A percentile compares a stretch with the other conserved stretches of the same genome.
phyloP scores from a whole-genome alignment of 2,797 vertebrate species.

The Lepidocolaptes lacrymiger region DNA sequence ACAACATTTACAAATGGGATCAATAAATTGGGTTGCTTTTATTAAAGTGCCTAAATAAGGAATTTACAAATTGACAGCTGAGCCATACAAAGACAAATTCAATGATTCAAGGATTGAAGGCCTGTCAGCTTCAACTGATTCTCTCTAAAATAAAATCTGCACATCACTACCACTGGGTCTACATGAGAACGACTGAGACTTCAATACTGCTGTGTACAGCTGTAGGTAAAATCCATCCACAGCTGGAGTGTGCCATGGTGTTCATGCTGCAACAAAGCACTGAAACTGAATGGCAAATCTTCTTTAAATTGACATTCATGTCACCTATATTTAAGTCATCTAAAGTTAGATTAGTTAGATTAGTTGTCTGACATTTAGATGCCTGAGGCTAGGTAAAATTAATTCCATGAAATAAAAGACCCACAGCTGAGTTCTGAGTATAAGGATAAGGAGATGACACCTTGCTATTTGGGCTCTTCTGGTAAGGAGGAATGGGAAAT shows the following conservation, averaged over 20 bases:
- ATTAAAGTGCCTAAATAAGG: not conserved
- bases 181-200: not conserved
- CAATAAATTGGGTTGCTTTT: not conserved
- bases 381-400: not conserved
- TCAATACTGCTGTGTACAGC: not conserved
- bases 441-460: not conserved
- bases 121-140: not conserved
- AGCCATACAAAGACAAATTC: not conserved
- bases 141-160: constrained; percentile 1
- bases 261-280: not conserved
- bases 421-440: not conserved
- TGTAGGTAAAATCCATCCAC: not conserved
- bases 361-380: not conserved
- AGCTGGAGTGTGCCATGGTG: not conserved
- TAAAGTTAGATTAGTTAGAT: not conserved
- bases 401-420: not conserved
- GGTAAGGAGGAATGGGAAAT: not conserved
- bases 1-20: not conserved
- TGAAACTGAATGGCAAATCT: not conserved
- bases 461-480: not conserved
- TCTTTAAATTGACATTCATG: not conserved
- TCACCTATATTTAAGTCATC: not conserved
- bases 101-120: not conserved
- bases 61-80: not conserved
- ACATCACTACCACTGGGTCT: not conserved